Evolutionary conservation across 2,113 vertebrate species (phyloP).

Genomic region (Heptranchias perlo): DNA sequence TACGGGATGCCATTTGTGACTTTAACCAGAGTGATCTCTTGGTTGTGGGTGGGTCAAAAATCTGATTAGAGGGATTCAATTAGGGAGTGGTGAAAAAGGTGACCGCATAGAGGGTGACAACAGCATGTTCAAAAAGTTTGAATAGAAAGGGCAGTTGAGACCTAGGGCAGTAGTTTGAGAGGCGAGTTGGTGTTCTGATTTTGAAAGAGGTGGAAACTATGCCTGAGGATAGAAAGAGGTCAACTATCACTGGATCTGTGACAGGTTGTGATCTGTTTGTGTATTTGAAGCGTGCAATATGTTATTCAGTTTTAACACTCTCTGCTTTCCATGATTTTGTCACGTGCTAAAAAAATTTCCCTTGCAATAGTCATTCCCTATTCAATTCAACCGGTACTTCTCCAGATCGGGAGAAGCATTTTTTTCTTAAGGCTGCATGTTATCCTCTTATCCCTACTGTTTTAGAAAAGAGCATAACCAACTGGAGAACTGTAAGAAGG

Average conservation of each 20-base stretch:
- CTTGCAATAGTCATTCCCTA: constrained; percentile 44
- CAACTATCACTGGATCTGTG: not conserved
- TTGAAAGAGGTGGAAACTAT: not conserved
- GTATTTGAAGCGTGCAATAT: not conserved
- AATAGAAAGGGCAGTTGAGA: not conserved
- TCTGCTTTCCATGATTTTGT: not conserved
- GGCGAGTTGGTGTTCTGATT: not conserved
- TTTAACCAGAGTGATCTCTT: not conserved
- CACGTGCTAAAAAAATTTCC: not conserved
- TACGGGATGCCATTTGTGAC: not conserved
- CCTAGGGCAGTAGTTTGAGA: not conserved
- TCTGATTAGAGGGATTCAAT: not conserved
- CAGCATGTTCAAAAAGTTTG: not conserved
- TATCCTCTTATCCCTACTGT: constrained; percentile 99
- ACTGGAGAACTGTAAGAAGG: constrained; percentile 98
- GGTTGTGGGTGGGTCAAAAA: not conserved
- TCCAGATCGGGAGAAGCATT: constrained; percentile 67
- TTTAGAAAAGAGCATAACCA: constrained; percentile 97
- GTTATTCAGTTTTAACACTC: not conserved
- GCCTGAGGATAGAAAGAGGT: not conserved
- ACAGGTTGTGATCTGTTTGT: not conserved
- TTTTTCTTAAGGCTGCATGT: constrained; percentile 82
- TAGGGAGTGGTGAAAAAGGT: not conserved
- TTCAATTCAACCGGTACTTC: constrained; percentile 59
- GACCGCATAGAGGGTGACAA: not conserved